Evolutionary conservation across 37 sponge, comb jelly and placozoan genomes (phyloP).

Genomic region (Diacarnus erythraeanus): DNA sequence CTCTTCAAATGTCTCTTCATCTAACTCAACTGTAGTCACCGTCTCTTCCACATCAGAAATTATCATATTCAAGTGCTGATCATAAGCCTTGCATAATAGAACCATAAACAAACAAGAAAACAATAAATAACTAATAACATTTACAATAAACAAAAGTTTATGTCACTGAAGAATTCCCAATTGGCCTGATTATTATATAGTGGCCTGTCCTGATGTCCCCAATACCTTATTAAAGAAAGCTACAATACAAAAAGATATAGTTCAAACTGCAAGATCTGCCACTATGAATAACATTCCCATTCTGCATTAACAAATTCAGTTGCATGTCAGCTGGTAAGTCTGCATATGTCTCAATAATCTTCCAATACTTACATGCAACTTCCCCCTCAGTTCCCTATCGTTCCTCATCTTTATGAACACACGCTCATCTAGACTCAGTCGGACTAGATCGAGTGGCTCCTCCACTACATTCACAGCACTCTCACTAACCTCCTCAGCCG

Average conservation of each 20-base stretch:
- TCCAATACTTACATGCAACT: slow-evolving; percentile 72
- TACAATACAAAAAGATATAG: too few relatives aligned
- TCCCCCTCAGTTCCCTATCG: slow-evolving; percentile 93
- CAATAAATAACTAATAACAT: too few relatives aligned
- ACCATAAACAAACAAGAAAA: too few relatives aligned
- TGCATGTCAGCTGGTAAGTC: too few relatives aligned
- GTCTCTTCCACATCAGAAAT: slow-evolving; percentile 97
- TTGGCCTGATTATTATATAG: too few relatives aligned
- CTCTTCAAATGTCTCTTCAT: slow-evolving; percentile 98
- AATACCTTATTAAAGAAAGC: too few relatives aligned
- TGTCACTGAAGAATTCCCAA: too few relatives aligned
- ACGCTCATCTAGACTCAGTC: slow-evolving; percentile 93
- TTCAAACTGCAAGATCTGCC: not conserved
- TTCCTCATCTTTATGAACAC: slow-evolving; percentile 96
- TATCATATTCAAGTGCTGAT: slow-evolving; percentile 98
- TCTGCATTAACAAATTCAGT: too few relatives aligned
- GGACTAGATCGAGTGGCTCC: slow-evolving; percentile 94
- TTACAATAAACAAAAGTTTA: too few relatives aligned
- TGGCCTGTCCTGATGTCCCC: too few relatives aligned
- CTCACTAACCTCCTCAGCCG: slow-evolving; percentile 33
- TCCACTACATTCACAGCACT: slow-evolving; percentile 62
- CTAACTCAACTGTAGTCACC: slow-evolving; percentile 93
- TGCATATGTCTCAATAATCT: too few relatives aligned
- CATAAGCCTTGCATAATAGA: slow-evolving; percentile 89
- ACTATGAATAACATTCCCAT: too few relatives aligned